A percentile compares a stretch with the other conserved stretches of the same genome.
phyloP scores from a whole-genome alignment of 2,888 invertebrate species.

The Drosophila planitibia region DNA sequence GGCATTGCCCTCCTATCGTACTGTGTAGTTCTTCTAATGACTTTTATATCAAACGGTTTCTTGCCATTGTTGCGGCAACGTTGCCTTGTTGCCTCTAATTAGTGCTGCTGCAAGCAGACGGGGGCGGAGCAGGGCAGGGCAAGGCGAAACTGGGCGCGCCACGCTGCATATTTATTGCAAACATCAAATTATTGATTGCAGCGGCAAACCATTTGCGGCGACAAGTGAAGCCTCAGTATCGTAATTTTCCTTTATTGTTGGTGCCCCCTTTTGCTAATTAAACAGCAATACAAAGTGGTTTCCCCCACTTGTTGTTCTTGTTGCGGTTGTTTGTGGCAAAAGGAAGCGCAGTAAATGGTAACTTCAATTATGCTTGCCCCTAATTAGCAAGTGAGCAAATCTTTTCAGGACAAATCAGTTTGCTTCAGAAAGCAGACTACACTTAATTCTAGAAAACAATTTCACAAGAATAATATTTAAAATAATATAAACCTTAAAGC shows the following conservation, averaged over 20 bases:
- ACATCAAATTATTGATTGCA: slow-evolving; percentile 75
- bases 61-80: slow-evolving; percentile 49
- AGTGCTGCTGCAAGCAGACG: slow-evolving; percentile 29
- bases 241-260: slow-evolving; percentile 12
- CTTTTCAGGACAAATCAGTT: slow-evolving; percentile 4
- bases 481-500: not conserved
- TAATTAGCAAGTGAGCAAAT: slow-evolving; percentile 54
- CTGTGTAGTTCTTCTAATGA: slow-evolving; percentile 21
- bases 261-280: slow-evolving; percentile 55
- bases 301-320: not conserved
- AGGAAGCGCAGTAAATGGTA: slow-evolving; percentile 41
- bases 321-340: slow-evolving; percentile 9
- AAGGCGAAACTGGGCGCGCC: not conserved
- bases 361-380: slow-evolving; percentile 55
- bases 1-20: slow-evolving; percentile 65
- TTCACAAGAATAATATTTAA: not conserved
- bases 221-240: slow-evolving; percentile 24
- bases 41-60: slow-evolving; percentile 57
- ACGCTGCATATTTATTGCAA: slow-evolving; percentile 63
- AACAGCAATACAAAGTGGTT: slow-evolving; percentile 41
- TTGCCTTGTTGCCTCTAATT: slow-evolving; percentile 66
- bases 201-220: slow-evolving; percentile 23
- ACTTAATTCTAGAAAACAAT: not conserved
- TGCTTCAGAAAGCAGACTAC: not conserved
- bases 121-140: not conserved